Percentiles rank a stretch among this genome's conserved stretches.
These are phyloP conservation scores for Stenodera caucasica DNA, from an alignment of 2,888 invertebrate genomes.

Conservation along the genomic window DNA sequence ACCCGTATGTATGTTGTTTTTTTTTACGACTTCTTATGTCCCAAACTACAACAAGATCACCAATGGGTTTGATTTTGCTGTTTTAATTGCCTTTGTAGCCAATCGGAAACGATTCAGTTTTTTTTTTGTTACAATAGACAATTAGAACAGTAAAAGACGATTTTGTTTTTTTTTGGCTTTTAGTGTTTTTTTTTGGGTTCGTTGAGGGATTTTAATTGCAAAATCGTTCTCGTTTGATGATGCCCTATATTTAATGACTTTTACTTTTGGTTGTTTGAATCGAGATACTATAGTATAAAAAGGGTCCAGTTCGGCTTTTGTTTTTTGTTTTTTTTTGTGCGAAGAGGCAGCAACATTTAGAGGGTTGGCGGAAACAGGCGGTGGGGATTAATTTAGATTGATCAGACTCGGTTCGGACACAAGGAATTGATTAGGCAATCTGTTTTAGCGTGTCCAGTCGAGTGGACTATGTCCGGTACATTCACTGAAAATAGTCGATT, in stretches of 20 bases:
- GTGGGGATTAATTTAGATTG: slow-evolving; percentile 59
- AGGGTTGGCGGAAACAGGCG: slow-evolving; percentile 44
- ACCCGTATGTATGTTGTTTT: slow-evolving; percentile 46
- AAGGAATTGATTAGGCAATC: slow-evolving; percentile 60
- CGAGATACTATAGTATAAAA: not conserved
- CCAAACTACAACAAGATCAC: slow-evolving; percentile 6
- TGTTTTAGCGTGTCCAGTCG: slow-evolving; percentile 58
- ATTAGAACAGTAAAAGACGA: not conserved
- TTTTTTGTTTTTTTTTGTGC: slow-evolving; percentile 48
- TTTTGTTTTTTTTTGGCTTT: too few species aligned
- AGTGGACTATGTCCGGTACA: slow-evolving; percentile 55
- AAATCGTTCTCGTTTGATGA: not conserved
- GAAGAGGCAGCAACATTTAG: slow-evolving; percentile 53
- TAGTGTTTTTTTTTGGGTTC: not conserved
- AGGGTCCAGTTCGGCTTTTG: slow-evolving; percentile 21
- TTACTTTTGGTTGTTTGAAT: not conserved
- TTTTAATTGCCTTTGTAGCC: not conserved
- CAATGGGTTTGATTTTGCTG: not conserved
- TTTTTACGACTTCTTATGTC: slow-evolving; percentile 36
- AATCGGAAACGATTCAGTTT: not conserved
- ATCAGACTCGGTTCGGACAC: slow-evolving; percentile 57
- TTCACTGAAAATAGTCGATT: slow-evolving; percentile 32
- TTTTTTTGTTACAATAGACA: not conserved
- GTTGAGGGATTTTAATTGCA: slow-evolving; percentile 21
- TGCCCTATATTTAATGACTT: slow-evolving; percentile 1